Evolutionary conservation across 1,140 invertebrate genomes (phyloP).

Genomic region (Drosophila athabasca): DNA sequence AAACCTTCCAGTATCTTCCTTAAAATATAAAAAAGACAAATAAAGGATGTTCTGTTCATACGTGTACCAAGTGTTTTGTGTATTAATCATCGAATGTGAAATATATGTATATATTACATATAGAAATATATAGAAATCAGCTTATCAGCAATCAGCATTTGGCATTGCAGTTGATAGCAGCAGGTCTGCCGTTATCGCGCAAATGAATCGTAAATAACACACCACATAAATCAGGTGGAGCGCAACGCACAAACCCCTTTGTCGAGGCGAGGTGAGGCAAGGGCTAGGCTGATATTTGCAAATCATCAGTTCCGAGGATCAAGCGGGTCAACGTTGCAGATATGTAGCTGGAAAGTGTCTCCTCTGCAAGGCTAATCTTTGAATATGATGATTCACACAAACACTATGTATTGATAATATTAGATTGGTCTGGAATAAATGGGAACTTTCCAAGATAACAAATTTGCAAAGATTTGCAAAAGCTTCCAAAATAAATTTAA

Average conservation of each 20-base stretch:
- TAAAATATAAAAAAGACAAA: slow-evolving; percentile 10
- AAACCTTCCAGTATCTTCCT: neutral
- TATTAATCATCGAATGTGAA: slow-evolving; percentile 64
- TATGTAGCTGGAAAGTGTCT: too few species aligned
- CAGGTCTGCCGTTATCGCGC: slow-evolving; percentile 40
- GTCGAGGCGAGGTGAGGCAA: neutral
- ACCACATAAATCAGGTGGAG: slow-evolving; percentile 5
- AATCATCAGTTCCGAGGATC: neutral
- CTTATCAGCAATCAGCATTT: slow-evolving; percentile 59
- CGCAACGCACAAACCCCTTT: neutral
- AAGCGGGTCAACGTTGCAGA: too few species aligned
- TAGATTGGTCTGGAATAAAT: neutral
- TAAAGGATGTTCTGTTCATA: slow-evolving; percentile 2
- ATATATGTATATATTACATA: slow-evolving; percentile 11
- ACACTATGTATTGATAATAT: too few species aligned
- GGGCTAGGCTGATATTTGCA: slow-evolving; percentile 14
- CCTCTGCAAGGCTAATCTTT: too few species aligned
- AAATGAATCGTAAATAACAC: slow-evolving; percentile 28
- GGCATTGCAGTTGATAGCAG: slow-evolving; percentile 48
- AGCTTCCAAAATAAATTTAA: neutral
- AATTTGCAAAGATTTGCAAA: neutral
- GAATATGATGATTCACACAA: too few species aligned
- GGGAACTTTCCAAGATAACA: neutral
- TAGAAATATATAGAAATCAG: slow-evolving; percentile 20
- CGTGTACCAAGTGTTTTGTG: slow-evolving; percentile 1